Conservation (phyloP, 2,113 vertebrate genomes). For the Damaliscus lunatus region DNA sequence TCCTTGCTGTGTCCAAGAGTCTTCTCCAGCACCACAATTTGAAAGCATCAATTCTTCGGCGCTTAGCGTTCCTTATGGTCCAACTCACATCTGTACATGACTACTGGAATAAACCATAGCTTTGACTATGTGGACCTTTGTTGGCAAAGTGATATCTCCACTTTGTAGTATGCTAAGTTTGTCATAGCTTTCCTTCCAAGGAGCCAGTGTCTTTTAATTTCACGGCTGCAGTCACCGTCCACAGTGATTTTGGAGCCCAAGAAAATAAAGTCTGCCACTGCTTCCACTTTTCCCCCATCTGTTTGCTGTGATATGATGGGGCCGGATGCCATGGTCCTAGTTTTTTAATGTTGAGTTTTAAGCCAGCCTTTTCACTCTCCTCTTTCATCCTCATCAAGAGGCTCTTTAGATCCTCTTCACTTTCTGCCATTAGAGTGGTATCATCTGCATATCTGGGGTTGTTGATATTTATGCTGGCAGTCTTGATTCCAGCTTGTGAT, state of each 20-base stretch:
- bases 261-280: neutral
- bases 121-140: neutral
- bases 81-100: neutral
- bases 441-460: neutral
- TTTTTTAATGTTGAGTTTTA: neutral
- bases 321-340: neutral
- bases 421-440: neutral
- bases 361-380: neutral
- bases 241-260: neutral
- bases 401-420: neutral
- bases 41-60: neutral
- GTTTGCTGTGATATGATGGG: neutral
- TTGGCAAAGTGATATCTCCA: neutral
- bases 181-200: neutral
- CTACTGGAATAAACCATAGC: neutral
- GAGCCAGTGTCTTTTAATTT: neutral
- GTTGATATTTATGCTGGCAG: neutral
- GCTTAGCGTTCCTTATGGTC: neutral
- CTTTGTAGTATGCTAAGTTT: neutral
- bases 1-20: neutral
- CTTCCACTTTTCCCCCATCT: neutral
- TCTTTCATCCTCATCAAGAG: neutral
- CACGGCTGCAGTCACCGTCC: neutral
- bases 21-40: neutral
- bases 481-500: neutral